Evolutionary conservation across 2,888 invertebrate genomes (phyloP).

Genomic region (Nomada ruficornis): DNA sequence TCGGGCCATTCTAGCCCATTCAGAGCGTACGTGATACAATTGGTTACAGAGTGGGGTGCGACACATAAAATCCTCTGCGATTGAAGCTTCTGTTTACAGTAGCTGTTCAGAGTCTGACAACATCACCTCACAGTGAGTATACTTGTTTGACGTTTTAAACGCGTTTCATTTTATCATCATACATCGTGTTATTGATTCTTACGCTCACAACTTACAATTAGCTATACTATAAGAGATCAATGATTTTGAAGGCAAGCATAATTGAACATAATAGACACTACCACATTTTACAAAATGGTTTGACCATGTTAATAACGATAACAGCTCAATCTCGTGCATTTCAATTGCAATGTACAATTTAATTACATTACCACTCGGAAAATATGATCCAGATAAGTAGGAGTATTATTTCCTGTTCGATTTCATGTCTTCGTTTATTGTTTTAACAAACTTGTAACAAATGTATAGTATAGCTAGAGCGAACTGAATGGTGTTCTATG

Average conservation of each 20-base stretch:
- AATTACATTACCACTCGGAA: no score
- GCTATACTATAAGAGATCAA: not conserved
- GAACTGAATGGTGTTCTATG: not conserved
- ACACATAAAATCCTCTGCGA: conserved; percentile 70
- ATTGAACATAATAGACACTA: no score
- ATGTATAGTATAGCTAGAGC: not conserved
- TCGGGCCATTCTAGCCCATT: conserved; percentile 10
- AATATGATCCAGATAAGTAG: no score
- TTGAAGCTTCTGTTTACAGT: conserved; percentile 71
- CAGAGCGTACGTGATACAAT: conserved; percentile 58
- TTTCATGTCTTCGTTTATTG: not conserved
- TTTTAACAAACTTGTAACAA: not conserved
- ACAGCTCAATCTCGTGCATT: no score
- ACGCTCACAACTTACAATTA: no score
- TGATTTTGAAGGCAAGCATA: no score
- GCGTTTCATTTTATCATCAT: not conserved
- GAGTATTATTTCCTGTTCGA: no score
- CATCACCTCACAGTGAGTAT: conserved; percentile 60
- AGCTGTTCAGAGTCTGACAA: conserved; percentile 50
- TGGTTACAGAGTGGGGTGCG: conserved; percentile 69
- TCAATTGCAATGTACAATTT: no score
- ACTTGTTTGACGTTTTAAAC: not conserved
- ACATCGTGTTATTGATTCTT: not conserved
- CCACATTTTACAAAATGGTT: no score
- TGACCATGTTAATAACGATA: no score